Percentiles rank a stretch among this genome's conserved stretches.
Evolutionary conservation across 2,888 invertebrate species (phyloP).

Genomic region (Ectobius pallidus): DNA sequence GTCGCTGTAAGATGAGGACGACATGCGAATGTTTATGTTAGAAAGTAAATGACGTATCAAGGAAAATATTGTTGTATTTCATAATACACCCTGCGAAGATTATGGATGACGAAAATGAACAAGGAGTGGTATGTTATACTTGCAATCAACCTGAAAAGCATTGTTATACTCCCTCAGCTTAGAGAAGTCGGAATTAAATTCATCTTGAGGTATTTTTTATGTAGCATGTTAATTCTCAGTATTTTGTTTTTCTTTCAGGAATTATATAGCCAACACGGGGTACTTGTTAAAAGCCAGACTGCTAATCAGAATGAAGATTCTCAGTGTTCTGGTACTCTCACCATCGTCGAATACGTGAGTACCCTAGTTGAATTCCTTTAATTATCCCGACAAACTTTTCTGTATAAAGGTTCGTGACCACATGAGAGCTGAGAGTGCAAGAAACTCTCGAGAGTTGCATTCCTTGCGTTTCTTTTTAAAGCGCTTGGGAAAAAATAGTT

Average conservation of each 20-base stretch:
- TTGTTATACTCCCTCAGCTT: neutral
- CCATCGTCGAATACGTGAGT: slow-evolving; percentile 67
- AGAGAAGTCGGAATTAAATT: neutral
- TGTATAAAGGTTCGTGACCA: no score
- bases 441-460: no score
- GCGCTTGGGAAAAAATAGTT: no score
- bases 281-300: slow-evolving; percentile 67
- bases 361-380: no score
- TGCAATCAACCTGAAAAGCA: neutral
- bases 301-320: slow-evolving; percentile 60
- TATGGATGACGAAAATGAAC: slow-evolving; percentile 18
- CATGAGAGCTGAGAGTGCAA: no score
- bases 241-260: slow-evolving; percentile 58
- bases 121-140: neutral
- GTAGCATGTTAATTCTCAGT: neutral
- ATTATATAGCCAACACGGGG: slow-evolving; percentile 80
- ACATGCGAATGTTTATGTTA: no score
- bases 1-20: no score
- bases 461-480: no score
- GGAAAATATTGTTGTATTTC: no score
- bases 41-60: no score
- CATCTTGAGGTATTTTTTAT: neutral
- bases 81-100: no score
- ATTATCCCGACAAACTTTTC: no score
- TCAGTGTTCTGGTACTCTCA: slow-evolving; percentile 69